Base-by-base conservation (phyloP, 2,113 vertebrate genomes). In the Stictonetta naevosa region DNA sequence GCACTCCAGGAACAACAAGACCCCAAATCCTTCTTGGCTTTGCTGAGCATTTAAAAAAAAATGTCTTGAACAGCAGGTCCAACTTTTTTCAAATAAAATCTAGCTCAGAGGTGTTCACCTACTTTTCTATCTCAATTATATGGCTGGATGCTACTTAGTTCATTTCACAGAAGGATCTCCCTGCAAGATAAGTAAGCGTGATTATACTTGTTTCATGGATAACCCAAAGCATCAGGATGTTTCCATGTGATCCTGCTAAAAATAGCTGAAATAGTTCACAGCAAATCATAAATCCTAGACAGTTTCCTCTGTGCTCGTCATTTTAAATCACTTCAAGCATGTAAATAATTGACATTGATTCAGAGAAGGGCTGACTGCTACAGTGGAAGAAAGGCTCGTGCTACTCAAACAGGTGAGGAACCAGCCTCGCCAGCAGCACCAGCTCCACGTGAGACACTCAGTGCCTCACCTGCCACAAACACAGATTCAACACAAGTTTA, bases 261-360 rank as follows among this genome's bases (percentile, higher is more conserved):
- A 79, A 40, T 29, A 40, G 62, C 78, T 91, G 86, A 93, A 92
- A 75, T 56, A 64, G 71, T 73, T 83, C 60, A 34, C 64, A 81
- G 60, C 33, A 86, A 78, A 86, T 90, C 68, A 58, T 77, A 64
- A n/a, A 66, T 38, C 60, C 56, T 52, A 88, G 42, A 82, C 58
- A 60, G 69, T 92, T 92, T 77, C 53, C 11, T 67, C 64, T 2
- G 2, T 53, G 42, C 26, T 71, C 74, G 46, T 64, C 29, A 74
- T 63, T 90, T 91, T 22, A 83, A 95, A 86, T 86, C 2, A 88
- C 73, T 87, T 92, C 40, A 85, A 80, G 68, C 42, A 69, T 29
- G 9, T 52, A 86, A 83, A 88, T 74, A 81, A 67, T 23, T 62
- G 74, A 76, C 21, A 60, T 6, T 66, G 36, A 63, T 36, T 50